These are phyloP conservation scores for Tyrophagus putrescentiae DNA, from an alignment of 1,140 invertebrate genomes.

Conservation along the genomic window DNA sequence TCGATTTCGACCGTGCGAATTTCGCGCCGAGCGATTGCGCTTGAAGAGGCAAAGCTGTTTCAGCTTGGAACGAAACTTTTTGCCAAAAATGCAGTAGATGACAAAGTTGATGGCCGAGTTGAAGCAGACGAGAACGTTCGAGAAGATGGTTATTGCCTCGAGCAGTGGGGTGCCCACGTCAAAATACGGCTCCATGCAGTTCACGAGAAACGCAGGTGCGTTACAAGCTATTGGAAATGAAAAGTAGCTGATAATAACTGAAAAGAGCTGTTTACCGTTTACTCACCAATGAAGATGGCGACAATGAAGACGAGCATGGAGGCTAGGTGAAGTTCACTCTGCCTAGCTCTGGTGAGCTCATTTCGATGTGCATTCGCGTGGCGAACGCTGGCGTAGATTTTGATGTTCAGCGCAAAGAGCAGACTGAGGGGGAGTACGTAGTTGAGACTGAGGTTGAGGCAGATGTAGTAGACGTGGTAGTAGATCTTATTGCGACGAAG, in stretches of 20 bases:
- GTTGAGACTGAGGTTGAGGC: slow-evolving; percentile 79
- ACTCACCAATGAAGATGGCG: slow-evolving; percentile 33
- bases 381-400: slow-evolving; percentile 52
- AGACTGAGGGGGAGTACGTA: slow-evolving; percentile 73
- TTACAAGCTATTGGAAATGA: slow-evolving; percentile 55
- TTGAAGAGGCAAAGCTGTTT: slow-evolving; percentile 6
- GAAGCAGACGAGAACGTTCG: slow-evolving; percentile 80
- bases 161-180: slow-evolving; percentile 22
- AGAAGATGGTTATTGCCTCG: slow-evolving; percentile 24
- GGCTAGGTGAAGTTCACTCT: slow-evolving; percentile 70
- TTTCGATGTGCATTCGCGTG: slow-evolving; percentile 66
- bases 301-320: slow-evolving; percentile 88
- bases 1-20: not conserved
- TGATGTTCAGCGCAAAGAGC: slow-evolving; percentile 67
- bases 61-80: slow-evolving; percentile 60
- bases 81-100: slow-evolving; percentile 90
- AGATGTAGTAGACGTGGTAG: slow-evolving; percentile 71
- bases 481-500: slow-evolving; percentile 57
- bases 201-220: slow-evolving; percentile 70
- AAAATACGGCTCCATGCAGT: slow-evolving; percentile 55
- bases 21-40: not conserved
- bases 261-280: slow-evolving; percentile 3
- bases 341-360: slow-evolving; percentile 54
- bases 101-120: slow-evolving; percentile 95
- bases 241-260: not conserved